Percentiles rank a stretch among this genome's conserved stretches.
phyloP scores from a whole-genome alignment of 2,888 invertebrate genomes.

The Agriopis aurantiaria region DNA sequence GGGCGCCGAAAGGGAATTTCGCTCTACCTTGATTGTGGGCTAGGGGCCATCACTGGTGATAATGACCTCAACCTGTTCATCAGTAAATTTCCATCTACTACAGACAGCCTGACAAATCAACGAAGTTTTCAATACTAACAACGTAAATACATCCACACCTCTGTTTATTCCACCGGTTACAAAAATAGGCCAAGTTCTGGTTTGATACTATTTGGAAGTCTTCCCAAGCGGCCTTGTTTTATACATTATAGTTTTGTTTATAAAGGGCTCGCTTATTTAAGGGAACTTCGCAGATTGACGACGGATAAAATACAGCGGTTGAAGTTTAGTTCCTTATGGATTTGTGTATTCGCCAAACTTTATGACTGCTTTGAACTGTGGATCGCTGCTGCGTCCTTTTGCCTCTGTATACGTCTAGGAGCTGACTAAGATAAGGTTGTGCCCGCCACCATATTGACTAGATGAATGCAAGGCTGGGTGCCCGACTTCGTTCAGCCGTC shows the following conservation, averaged over 20 bases:
- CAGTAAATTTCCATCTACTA: neutral
- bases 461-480: too few species aligned
- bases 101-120: conserved; percentile 24
- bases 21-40: too few species aligned
- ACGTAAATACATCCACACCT: conserved; percentile 33
- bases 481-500: too few species aligned
- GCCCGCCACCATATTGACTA: too few species aligned
- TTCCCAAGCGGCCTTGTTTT: conserved; percentile 37
- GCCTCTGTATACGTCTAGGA: neutral
- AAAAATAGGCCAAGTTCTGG: conserved; percentile 49
- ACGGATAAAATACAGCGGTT: conserved; percentile 19
- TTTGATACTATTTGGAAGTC: conserved; percentile 39
- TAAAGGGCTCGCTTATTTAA: conserved; percentile 34
- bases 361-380: neutral
- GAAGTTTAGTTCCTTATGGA: conserved; percentile 15
- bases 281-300: conserved; percentile 7
- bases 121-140: conserved; percentile 29
- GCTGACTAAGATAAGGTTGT: too few species aligned
- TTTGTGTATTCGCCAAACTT: conserved; percentile 4
- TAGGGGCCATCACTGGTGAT: too few species aligned
- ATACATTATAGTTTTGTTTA: conserved; percentile 24
- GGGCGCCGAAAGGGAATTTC: too few species aligned
- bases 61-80: neutral
- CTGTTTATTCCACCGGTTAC: conserved; percentile 45
- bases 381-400: neutral